Percentiles rank a stretch among this genome's conserved stretches.
These are phyloP conservation scores for Buathra laborator DNA, from an alignment of 2,888 invertebrate genomes.

Conservation along the genomic window DNA sequence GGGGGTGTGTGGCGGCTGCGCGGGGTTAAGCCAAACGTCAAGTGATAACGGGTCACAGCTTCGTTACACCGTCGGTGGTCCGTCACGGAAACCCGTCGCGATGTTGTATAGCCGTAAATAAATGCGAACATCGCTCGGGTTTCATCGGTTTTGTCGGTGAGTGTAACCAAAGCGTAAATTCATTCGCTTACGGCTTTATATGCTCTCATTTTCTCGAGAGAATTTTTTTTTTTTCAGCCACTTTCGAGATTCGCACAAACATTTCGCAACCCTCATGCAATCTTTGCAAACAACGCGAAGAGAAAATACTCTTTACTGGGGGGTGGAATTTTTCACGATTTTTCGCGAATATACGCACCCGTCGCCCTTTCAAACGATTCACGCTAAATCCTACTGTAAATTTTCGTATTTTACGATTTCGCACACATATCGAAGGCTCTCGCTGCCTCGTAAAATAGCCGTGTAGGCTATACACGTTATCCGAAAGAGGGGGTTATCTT, in stretches of 20 bases:
- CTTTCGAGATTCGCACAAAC: no score
- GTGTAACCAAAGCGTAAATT: conserved; percentile 20
- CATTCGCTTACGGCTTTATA: neutral
- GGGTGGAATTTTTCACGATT: no score
- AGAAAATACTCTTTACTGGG: neutral
- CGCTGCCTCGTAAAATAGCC: conserved; percentile 78
- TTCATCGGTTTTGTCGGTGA: conserved; percentile 4
- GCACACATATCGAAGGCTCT: conserved; percentile 64
- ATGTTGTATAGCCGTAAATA: neutral
- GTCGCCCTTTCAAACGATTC: conserved; percentile 46
- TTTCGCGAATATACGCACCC: neutral
- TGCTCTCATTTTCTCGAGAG: neutral
- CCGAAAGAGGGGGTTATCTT: conserved; percentile 61
- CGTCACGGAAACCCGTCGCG: neutral
- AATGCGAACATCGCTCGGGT: conserved; percentile 16
- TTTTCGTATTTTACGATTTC: conserved; percentile 78
- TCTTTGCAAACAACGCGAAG: no score
- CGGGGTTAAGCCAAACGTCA: conserved; percentile 52
- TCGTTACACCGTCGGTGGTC: conserved; percentile 20
- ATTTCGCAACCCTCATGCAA: no score
- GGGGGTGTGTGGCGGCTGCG: conserved; percentile 24
- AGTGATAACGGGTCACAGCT: conserved; percentile 50
- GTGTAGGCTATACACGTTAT: conserved; percentile 23
- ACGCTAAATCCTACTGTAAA: conserved; percentile 51
- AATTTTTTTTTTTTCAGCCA: no score